Evolutionary conservation across 2,113 vertebrate species (phyloP), one percentile per base, ranked within the genome.

Genomic region (Noturus placidus): DNA sequence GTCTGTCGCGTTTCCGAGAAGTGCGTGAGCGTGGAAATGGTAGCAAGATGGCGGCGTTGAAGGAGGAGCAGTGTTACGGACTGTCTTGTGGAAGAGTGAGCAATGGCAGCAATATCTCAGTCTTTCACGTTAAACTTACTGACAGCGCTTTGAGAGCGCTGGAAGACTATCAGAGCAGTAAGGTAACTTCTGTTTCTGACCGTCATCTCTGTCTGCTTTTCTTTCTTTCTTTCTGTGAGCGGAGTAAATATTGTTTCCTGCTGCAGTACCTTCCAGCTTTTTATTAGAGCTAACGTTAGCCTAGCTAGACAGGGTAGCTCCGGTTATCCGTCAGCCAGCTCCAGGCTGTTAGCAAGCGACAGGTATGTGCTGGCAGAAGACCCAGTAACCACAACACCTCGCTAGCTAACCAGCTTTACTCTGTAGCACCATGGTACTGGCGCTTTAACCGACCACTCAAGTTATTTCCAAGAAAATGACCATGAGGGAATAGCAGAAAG

Each of bases 21-120:
- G 89, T 86, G 92, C 92, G 92, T 88, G 94, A 94, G 95, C 94
- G 95, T 95, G 94, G 93, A 94, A 95, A 96, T 95, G 96, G 95
- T 95, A 95, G 96, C 95, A 98, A 99, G 97, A 99, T 98, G 97
- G 97, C 97, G 97, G 96, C 97, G 94, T 95, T 99, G 96, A 97
- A 97, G 96, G 97, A 98, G 96, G 96, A 96, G 94, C 96, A 94
- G 96, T 96, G 96, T 93, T 98, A 98, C 94, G 97, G 96, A 93
- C 95, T 99, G 96, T 98, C 97, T 94, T 99, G 97, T 95, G 97
- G 97, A 90, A 96, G 97, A 94, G 96, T 97, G 92, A 96, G 96
- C 95, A 96, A 96, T 87, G 97, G 97, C 88, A 96, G 95, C 93
- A 96, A 95, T 92, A 94, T 98, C 92, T 98, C 97, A 57, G 97